Evolutionary conservation across 1,140 invertebrate species (phyloP), one percentile per base, ranked within the genome.

Genomic region (Drosophila takahashii): DNA sequence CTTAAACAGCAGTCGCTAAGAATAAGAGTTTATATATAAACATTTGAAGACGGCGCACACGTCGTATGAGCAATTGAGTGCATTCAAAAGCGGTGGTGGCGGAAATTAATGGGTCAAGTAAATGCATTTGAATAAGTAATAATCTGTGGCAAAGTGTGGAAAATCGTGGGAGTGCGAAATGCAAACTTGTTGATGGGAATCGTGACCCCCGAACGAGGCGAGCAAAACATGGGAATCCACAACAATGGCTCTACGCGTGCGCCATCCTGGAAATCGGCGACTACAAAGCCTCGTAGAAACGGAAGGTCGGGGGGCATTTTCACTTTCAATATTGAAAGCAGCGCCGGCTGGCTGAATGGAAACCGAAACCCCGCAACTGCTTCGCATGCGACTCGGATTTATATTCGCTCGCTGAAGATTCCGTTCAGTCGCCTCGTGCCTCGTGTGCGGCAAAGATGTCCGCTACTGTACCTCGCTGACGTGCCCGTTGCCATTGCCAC

Each of bases 251-350:
- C 16, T 39, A 70, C 81, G 83, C 83, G 65, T 86, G 61, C 79
- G 84, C 51, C 42, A 73, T 69, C 77, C 77, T 87, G 78, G 81
- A 86, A 86, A 42, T 26, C 29, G 59, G 41, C 37, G 42, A 50
- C 26, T 13, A 62, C 32, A 34, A 48, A 2, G 22, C 45, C 16
- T 11, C 27, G 13, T 58, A 27, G 36, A 29, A 50, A n/a, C 26
- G 47, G 47, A 50, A 50, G 47, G 47, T 16, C n/a, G 37, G 13
- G 42, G 42, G 32, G 11, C 16, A 9, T 44, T 53, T 48, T 29
- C 44, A 51, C 47, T 44, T 86, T 86, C 81, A 86, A 86, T 87
- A 83, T 87, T 87, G 84, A 87, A 87, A 79, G 84, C 62, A 47
- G 39, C 64, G 59, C 42, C 18, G 15, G 58, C n/a, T 64, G 53